phyloP scores from a whole-genome alignment of 2,888 invertebrate species.

The Odontocolon sp. region DNA sequence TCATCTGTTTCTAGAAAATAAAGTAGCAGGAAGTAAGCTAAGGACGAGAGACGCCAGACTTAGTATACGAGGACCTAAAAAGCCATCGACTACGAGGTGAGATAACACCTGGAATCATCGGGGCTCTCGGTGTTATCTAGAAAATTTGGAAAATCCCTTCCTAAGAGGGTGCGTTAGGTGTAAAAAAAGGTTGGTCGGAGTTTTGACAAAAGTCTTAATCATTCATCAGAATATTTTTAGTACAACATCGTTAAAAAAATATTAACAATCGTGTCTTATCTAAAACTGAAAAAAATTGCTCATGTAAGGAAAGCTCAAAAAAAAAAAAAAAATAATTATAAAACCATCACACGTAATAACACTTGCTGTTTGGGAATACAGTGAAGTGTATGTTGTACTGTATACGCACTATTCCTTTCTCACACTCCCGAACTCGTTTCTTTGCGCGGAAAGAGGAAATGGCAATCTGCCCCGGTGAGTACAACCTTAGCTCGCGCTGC shows the following conservation, averaged over 20 bases:
- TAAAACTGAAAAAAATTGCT: too few relatives aligned
- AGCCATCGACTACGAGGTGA: conserved; percentile 3
- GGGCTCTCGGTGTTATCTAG: conserved; percentile 21
- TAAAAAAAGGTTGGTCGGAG: too few relatives aligned
- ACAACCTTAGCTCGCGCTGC: conserved; percentile 69
- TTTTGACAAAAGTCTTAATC: too few relatives aligned
- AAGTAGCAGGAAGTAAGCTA: conserved; percentile 34
- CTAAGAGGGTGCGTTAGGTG: conserved; percentile 8
- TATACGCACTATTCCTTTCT: neutral
- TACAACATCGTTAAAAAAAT: neutral
- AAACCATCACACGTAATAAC: neutral
- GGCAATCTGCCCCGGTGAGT: conserved; percentile 69
- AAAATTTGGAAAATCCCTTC: conserved; percentile 21
- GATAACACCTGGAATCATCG: conserved; percentile 17
- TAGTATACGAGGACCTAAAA: conserved; percentile 24
- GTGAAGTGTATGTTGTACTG: neutral
- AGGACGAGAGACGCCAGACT: conserved; percentile 19
- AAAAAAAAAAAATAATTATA: too few relatives aligned
- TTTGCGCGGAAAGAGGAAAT: conserved; percentile 76
- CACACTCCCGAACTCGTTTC: conserved; percentile 43
- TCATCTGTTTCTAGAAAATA: conserved; percentile 6
- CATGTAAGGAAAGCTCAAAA: too few relatives aligned
- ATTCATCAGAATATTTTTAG: too few relatives aligned
- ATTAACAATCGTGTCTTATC: too few relatives aligned
- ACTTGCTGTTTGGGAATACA: neutral